Conservation (phyloP, 2,888 invertebrate genomes). For the Euplexia lucipara region DNA sequence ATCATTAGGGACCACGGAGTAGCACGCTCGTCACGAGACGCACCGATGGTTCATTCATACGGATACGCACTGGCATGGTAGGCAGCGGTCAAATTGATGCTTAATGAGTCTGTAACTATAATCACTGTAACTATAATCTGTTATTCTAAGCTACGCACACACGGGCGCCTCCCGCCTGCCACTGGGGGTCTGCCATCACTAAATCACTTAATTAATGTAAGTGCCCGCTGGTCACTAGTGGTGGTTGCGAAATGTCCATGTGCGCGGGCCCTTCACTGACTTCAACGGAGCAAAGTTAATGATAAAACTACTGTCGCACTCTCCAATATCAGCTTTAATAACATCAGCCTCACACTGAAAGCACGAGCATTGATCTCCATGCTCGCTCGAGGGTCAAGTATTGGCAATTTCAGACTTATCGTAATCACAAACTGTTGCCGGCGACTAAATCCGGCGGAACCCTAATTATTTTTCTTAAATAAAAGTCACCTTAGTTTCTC, state of each 20-base stretch:
- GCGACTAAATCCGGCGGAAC: no score
- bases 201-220: not conserved
- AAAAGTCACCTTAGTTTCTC: no score
- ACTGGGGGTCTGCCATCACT: no score
- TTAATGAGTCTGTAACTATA: not conserved
- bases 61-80: slow-evolving; percentile 29
- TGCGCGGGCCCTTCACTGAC: not conserved
- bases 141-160: no score
- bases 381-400: no score
- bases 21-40: slow-evolving; percentile 1
- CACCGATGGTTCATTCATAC: slow-evolving; percentile 20
- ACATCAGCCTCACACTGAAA: no score
- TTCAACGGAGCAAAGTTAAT: not conserved
- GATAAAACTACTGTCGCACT: no score
- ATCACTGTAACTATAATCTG: not conserved
- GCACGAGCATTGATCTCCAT: no score
- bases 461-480: no score
- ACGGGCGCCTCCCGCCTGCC: not conserved
- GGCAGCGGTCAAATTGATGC: slow-evolving; percentile 20
- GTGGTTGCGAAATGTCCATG: not conserved
- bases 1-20: slow-evolving; percentile 9
- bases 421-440: no score
- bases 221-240: not conserved
- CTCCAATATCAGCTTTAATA: no score
- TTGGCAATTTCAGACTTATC: no score